These are phyloP conservation scores for Monomorium pharaonis DNA, from an alignment of 1,140 invertebrate species.

Conservation along the genomic window DNA sequence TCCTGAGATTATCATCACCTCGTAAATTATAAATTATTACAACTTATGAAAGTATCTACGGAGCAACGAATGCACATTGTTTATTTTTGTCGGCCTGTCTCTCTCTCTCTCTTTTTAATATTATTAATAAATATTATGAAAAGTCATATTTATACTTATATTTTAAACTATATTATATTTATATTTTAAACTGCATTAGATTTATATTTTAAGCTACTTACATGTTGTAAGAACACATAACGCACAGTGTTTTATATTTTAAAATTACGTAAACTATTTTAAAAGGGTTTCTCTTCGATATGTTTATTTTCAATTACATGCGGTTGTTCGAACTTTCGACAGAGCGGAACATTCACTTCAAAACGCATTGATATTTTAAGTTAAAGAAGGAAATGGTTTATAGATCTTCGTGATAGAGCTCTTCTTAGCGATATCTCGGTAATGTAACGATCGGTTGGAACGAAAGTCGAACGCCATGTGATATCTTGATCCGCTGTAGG, in stretches of 20 bases:
- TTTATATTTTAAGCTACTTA: neutral
- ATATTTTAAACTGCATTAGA: neutral
- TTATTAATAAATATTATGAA: slow-evolving; percentile 26
- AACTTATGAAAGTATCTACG: neutral
- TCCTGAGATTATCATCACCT: neutral
- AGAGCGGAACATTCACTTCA: neutral
- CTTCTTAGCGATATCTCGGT: neutral
- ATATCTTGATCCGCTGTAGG: slow-evolving; percentile 40
- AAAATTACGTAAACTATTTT: neutral
- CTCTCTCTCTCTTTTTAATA: neutral
- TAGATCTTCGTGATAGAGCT: neutral
- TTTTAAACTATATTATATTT: slow-evolving; percentile 1
- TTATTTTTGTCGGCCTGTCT: neutral
- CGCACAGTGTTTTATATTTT: neutral
- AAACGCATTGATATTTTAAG: neutral
- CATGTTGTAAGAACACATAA: neutral
- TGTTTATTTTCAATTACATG: neutral
- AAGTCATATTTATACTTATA: too few species aligned
- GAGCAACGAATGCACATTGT: neutral
- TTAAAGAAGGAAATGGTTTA: neutral
- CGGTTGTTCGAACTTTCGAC: neutral
- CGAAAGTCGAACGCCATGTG: slow-evolving; percentile 9
- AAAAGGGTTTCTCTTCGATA: neutral
- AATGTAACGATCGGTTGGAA: slow-evolving; percentile 18
- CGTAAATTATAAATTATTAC: neutral